A percentile compares a stretch with the other conserved stretches of the same genome.
These are phyloP conservation scores for Panonychus citri DNA, from an alignment of 1,140 invertebrate species.

Conservation along the genomic window DNA sequence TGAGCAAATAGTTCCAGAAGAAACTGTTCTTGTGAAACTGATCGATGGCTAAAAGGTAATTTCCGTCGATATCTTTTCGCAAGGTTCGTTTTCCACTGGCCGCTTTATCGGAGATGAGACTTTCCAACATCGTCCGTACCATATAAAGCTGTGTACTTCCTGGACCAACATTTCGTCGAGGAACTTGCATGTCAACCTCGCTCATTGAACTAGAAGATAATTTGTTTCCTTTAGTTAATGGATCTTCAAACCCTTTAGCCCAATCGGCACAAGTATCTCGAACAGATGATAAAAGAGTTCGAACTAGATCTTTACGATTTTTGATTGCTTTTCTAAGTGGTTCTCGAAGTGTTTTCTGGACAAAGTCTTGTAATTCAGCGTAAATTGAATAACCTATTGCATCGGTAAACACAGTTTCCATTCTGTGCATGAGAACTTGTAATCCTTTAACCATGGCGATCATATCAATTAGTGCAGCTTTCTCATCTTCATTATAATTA, in stretches of 20 bases:
- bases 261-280: constrained; percentile 90
- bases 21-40: constrained; percentile 87
- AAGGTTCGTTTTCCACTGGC: constrained; percentile 67
- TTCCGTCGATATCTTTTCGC: constrained; percentile 84
- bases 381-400: constrained; percentile 86
- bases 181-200: constrained; percentile 66
- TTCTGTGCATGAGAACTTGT: constrained; percentile 85
- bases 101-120: constrained; percentile 86
- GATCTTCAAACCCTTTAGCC: constrained; percentile 78
- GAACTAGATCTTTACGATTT: constrained; percentile 89
- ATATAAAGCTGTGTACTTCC: constrained; percentile 57
- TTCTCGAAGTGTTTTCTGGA: constrained; percentile 68
- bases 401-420: constrained; percentile 93
- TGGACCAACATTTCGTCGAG: constrained; percentile 64
- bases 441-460: constrained; percentile 99
- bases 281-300: constrained; percentile 78
- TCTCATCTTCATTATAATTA: constrained; percentile 93
- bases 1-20: constrained; percentile 83
- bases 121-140: constrained; percentile 96
- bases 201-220: constrained; percentile 2
- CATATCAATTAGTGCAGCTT: constrained; percentile 91
- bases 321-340: constrained; percentile 88
- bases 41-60: constrained; percentile 73
- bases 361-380: constrained; percentile 90
- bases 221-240: constrained; percentile 80